These are phyloP conservation scores for Crotalus horridus DNA, from an alignment of 2,113 vertebrate genomes.

Conservation along the genomic window DNA sequence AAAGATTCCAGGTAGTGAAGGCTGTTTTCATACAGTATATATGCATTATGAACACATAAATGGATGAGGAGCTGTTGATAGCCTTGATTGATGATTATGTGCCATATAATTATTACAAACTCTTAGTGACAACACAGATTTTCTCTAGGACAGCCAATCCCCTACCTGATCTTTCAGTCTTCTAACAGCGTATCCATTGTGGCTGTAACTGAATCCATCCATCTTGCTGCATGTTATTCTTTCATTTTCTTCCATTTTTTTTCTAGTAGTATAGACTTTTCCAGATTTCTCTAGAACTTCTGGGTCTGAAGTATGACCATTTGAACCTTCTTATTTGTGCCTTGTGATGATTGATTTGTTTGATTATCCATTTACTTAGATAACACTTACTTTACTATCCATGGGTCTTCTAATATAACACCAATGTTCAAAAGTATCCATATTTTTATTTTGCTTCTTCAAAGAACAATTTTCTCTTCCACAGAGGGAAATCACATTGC, in stretches of 20 bases:
- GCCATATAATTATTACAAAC: neutral
- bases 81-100: neutral
- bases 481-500: neutral
- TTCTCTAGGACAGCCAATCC: neutral
- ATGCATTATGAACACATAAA: neutral
- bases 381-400: neutral
- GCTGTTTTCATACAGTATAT: neutral
- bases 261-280: neutral
- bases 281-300: neutral
- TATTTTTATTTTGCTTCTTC: neutral
- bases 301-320: neutral
- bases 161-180: neutral
- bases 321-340: neutral
- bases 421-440: neutral
- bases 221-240: neutral
- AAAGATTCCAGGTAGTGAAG: neutral
- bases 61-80: neutral
- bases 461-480: neutral
- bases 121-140: neutral
- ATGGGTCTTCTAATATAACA: neutral
- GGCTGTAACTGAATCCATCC: neutral
- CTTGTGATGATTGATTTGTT: neutral
- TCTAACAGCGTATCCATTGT: neutral
- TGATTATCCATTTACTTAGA: neutral
- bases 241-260: neutral